phyloP scores from a whole-genome alignment of 2,888 invertebrate species.

The Synergus japonicus region DNA sequence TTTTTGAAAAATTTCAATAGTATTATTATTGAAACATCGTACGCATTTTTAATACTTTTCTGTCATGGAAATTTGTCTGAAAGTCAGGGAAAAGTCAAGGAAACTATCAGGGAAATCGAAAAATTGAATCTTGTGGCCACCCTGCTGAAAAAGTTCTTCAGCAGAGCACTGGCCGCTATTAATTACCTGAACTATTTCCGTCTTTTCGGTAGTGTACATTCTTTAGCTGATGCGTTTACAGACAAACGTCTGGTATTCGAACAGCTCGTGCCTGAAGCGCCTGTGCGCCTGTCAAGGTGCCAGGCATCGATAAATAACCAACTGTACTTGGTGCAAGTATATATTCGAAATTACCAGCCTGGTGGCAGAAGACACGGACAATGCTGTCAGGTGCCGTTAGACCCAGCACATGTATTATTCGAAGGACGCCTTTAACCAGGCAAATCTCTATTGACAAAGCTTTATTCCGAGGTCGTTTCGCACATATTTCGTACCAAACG shows the following conservation, averaged over 20 bases:
- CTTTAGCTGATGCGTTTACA: slow-evolving; percentile 68
- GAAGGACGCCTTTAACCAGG: slow-evolving; percentile 35
- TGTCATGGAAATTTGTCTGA: too few relatives aligned
- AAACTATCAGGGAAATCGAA: too few relatives aligned
- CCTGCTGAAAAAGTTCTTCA: background rate
- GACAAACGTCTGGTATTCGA: slow-evolving; percentile 66
- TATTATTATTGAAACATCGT: too few relatives aligned
- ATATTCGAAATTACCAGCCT: slow-evolving; percentile 53
- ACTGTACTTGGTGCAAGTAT: slow-evolving; percentile 30
- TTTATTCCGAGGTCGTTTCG: slow-evolving; percentile 35
- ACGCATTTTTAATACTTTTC: too few relatives aligned
- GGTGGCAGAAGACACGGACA: slow-evolving; percentile 48
- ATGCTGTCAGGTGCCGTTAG: slow-evolving; percentile 44
- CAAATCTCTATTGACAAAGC: slow-evolving; percentile 39
- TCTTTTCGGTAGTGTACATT: slow-evolving; percentile 63
- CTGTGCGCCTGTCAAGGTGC: slow-evolving; percentile 70
- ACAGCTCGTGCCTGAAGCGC: slow-evolving; percentile 59
- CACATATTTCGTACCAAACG: slow-evolving; percentile 11
- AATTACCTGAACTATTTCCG: slow-evolving; percentile 61
- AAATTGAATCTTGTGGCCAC: too few relatives aligned
- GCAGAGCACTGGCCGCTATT: background rate
- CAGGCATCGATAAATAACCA: slow-evolving; percentile 70
- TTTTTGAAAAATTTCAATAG: too few relatives aligned
- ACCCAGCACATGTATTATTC: slow-evolving; percentile 27
- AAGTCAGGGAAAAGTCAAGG: too few relatives aligned